Percentiles rank a stretch among this genome's conserved stretches.
phyloP scores from a whole-genome alignment of 2,113 vertebrate species.

The Salvelinus fontinalis region DNA sequence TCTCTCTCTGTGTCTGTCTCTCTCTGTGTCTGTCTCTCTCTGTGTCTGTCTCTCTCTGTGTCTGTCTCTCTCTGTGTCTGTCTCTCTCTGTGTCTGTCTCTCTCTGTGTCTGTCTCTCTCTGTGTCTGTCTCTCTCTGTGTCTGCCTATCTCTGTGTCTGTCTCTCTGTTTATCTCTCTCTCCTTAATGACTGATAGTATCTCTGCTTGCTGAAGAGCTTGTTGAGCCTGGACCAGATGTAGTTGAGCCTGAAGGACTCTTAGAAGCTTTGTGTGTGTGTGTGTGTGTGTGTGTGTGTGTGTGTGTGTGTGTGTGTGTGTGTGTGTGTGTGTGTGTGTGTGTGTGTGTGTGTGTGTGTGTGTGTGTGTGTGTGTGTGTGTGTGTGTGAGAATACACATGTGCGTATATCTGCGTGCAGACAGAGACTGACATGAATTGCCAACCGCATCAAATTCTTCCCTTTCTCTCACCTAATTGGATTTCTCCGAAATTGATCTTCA shows the following conservation, averaged over 20 bases:
- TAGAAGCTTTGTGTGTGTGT: not conserved
- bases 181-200: not conserved
- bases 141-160: not conserved
- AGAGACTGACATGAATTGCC: constrained; percentile 62
- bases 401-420: not conserved
- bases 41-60: too few species aligned
- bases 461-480: constrained; percentile 76
- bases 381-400: not conserved
- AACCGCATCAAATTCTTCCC: constrained; percentile 56
- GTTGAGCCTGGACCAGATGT: not conserved
- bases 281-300: not conserved
- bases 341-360: not conserved
- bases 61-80: too few species aligned
- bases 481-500: constrained; percentile 78
- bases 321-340: not conserved
- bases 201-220: constrained; percentile 4
- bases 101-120: too few species aligned
- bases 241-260: not conserved
- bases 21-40: too few species aligned
- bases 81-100: too few species aligned
- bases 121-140: too few species aligned
- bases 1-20: too few species aligned
- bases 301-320: not conserved
- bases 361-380: not conserved
- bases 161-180: not conserved